Evolutionary conservation across 2,797 vertebrate genomes (phyloP).

Genomic region (Crocidura indochinensis): DNA sequence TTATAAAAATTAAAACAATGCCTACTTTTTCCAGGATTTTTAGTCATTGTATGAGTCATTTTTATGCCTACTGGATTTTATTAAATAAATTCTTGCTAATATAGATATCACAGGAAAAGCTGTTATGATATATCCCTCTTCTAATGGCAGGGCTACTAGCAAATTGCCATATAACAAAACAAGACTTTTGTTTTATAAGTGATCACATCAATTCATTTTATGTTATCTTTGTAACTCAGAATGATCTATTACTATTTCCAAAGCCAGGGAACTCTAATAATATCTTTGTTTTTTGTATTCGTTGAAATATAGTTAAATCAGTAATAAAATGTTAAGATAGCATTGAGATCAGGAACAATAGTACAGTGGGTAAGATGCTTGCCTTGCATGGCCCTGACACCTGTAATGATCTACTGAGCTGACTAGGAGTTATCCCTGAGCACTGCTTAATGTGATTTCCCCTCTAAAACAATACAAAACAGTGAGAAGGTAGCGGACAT

Average conservation of each 20-base stretch:
- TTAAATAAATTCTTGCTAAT: neutral
- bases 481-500: neutral
- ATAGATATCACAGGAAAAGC: neutral
- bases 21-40: slow-evolving; percentile 4
- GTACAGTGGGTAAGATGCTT: too few species aligned
- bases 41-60: neutral
- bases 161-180: slow-evolving; percentile 9
- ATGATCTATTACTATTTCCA: neutral
- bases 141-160: neutral
- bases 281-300: slow-evolving; percentile 15
- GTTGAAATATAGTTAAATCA: neutral
- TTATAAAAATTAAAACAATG: slow-evolving; percentile 55
- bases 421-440: too few species aligned
- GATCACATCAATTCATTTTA: neutral
- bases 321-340: slow-evolving; percentile 4
- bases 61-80: slow-evolving; percentile 24
- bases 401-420: too few species aligned
- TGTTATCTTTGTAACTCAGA: slow-evolving; percentile 31
- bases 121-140: neutral
- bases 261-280: slow-evolving; percentile 16
- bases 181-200: slow-evolving; percentile 40
- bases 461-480: too few species aligned
- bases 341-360: too few species aligned
- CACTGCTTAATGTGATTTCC: too few species aligned
- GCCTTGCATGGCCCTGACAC: too few species aligned